These are phyloP conservation scores for Bombyx mori DNA, from an alignment of 1,140 invertebrate genomes.

Conservation along the genomic window ASM3026992v2 NC_085118.1:11606501-11607000, in stretches of 20 bases:
- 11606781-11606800: constrained; percentile 78
- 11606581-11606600: constrained; percentile 90
- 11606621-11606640: constrained; percentile 84
- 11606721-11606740: constrained; percentile 91
- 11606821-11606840: too few relatives aligned
- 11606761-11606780: constrained; percentile 97
- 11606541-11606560: constrained; percentile 85
- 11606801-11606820: too few relatives aligned
- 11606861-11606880: neutral
- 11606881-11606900: neutral
- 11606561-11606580: constrained; percentile 91
- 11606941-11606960: too few relatives aligned
- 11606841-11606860: too few relatives aligned
- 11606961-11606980: too few relatives aligned
- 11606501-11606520: constrained; percentile 85
- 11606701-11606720: constrained; percentile 95
- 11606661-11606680: constrained; percentile 97
- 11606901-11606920: too few relatives aligned
- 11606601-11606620: constrained; percentile 89
- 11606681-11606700: constrained; percentile 97
- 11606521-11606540: constrained; percentile 88
- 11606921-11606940: too few relatives aligned
- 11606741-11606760: constrained; percentile 94
- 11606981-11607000: too few relatives aligned
- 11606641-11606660: constrained; percentile 90